Base-by-base conservation (phyloP, 2,888 invertebrate genomes). In the Cheilosia soror region DNA sequence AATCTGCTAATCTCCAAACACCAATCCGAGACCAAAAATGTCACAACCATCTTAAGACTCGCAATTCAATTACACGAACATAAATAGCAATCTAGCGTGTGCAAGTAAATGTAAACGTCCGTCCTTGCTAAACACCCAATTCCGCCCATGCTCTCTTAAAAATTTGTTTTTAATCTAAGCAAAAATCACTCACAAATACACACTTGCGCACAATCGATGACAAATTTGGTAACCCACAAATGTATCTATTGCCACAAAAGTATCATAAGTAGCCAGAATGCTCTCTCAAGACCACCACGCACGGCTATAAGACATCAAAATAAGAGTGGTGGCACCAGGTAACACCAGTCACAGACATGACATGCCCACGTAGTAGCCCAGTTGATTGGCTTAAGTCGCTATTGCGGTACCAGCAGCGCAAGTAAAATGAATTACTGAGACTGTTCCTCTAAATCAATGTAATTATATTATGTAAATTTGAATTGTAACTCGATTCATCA, bases 401-500 rank as follows among this genome's bases (percentile, higher is more conserved):
- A 29, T 33, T 37, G 2, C 20, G 20, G 20, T 20, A 20, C 20
- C 20, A 20, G 20, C 20, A 20, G 20, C 20, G 37, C 73, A 47
- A 68, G 62, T 29, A 68, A 79, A 79, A 83, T 83, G 83, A 83
- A 57, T 83, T 79, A 83, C 79, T 68, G 63, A 40, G 44, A 55
- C 83, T 73, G 79, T 83, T 83, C 68, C 47, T 80, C 40, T 60
- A 75, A 80, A 71, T 80, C 69, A 75, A n/a, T 76, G 80, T 80
- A 84, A 75, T 79, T 84, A 80, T 80, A 75, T 80, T 84, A 84
- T 84, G 84, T 66, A 80, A 84, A 84, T 84, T 58, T 25, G 60
- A 66, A 65, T 37, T 55, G 37, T 40, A 55, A 15, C 29, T 63
- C 75, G 29, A 84, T 84, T 76, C 69, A 76, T 84, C 80, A 84